These are phyloP conservation scores for Eilema caniola DNA, from an alignment of 2,888 invertebrate species.

Conservation along the genomic window DNA sequence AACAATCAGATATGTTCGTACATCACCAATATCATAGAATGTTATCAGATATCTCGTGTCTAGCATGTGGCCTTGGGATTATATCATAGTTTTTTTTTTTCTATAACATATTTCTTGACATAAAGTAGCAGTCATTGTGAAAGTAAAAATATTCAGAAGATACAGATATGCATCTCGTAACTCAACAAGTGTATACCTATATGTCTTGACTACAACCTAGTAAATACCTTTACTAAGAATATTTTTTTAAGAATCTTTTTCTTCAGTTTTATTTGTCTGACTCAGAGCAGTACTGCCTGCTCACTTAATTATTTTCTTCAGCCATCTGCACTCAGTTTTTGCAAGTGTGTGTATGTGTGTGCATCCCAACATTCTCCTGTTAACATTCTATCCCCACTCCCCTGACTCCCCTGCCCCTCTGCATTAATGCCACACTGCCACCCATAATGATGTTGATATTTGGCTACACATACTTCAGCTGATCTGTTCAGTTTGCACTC, in stretches of 20 bases:
- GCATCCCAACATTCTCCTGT: not conserved
- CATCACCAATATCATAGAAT: not conserved
- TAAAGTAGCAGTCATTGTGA: not conserved
- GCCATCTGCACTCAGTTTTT: not conserved
- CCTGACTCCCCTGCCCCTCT: not conserved
- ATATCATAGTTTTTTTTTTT: slow-evolving; percentile 13
- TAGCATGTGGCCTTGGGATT: slow-evolving; percentile 12
- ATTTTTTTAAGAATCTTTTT: not conserved
- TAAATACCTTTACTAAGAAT: not conserved
- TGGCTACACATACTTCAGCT: no score
- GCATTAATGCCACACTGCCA: not conserved
- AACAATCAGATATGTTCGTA: not conserved
- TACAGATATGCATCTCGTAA: not conserved
- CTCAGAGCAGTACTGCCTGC: not conserved
- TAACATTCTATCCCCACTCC: not conserved
- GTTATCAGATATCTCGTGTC: not conserved
- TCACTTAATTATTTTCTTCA: not conserved
- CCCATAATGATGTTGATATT: no score
- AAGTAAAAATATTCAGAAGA: not conserved
- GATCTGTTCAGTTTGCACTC: no score
- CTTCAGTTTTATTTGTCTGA: not conserved
- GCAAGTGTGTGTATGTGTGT: not conserved
- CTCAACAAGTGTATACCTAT: not conserved
- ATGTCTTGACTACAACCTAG: no score
- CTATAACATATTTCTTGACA: slow-evolving; percentile 19